A percentile compares a stretch with the other conserved stretches of the same genome.
Conservation (phyloP, 2,888 invertebrate genomes). For the Acanthosepion pharaonis region DNA sequence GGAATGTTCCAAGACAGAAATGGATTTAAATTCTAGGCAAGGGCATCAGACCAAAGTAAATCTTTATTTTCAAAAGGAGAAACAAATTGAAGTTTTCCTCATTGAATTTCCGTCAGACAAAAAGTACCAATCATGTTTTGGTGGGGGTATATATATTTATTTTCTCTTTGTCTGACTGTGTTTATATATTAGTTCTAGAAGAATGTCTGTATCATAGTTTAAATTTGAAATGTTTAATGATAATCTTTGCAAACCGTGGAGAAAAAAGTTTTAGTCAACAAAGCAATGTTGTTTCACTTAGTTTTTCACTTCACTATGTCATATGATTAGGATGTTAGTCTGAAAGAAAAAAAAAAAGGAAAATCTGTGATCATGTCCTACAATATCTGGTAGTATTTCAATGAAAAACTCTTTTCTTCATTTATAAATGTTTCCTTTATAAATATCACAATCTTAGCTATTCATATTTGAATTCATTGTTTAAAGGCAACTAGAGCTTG, state of each 20-base stretch:
- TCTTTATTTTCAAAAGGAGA: background rate
- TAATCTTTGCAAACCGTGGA: background rate
- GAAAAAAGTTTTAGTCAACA: background rate
- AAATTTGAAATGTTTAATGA: slow-evolving; percentile 18
- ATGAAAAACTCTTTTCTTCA: background rate
- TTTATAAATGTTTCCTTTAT: background rate
- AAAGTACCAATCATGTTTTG: background rate
- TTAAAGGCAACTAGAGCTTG: background rate
- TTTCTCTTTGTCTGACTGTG: background rate
- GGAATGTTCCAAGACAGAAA: background rate
- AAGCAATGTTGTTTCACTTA: background rate
- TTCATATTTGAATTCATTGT: background rate
- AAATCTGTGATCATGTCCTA: background rate
- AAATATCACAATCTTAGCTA: background rate
- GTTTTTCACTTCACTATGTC: background rate
- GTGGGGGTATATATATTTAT: background rate
- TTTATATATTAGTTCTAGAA: background rate
- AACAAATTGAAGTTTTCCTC: background rate
- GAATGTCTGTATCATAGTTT: background rate
- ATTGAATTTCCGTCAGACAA: background rate
- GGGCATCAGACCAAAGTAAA: background rate
- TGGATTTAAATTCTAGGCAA: too few relatives aligned
- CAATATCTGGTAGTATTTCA: slow-evolving; percentile 11
- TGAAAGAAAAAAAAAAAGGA: background rate
- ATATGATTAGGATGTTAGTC: background rate